Conservation (phyloP, 2,888 invertebrate species). For the Aspidiotus destructor region DNA sequence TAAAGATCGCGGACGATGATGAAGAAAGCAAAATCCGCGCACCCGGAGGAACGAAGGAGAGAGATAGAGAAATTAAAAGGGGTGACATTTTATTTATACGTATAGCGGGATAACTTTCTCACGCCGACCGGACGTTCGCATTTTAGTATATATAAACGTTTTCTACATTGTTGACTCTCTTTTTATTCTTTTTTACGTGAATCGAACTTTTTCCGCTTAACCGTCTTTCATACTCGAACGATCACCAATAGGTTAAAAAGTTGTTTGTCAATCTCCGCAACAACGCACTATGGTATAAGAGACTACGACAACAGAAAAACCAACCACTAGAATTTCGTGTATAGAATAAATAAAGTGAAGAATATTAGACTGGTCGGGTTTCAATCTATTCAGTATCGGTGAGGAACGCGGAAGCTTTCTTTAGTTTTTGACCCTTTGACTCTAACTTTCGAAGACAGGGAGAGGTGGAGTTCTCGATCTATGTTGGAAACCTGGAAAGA, state of each 20-base stretch:
- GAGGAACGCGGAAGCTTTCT: too few species aligned
- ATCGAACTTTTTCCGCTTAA: slow-evolving; percentile 30
- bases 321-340: too few species aligned
- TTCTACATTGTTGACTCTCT: slow-evolving; percentile 31
- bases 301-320: too few species aligned
- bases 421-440: too few species aligned
- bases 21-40: neutral
- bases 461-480: too few species aligned
- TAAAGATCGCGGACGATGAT: neutral
- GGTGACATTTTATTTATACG: slow-evolving; percentile 14
- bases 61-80: slow-evolving; percentile 14
- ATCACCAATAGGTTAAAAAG: slow-evolving; percentile 31
- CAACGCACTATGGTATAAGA: neutral
- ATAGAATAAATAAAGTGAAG: too few species aligned
- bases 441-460: too few species aligned
- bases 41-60: neutral
- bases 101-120: slow-evolving; percentile 29
- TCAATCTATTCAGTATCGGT: too few species aligned
- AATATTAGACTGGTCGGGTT: too few species aligned
- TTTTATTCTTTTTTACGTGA: slow-evolving; percentile 25
- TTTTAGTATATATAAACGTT: neutral
- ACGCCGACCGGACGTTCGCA: slow-evolving; percentile 31
- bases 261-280: slow-evolving; percentile 27
- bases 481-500: too few species aligned
- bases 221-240: slow-evolving; percentile 31